phyloP scores from a whole-genome alignment of 2,113 vertebrate genomes.

The Ceuthmochares aereus region DNA sequence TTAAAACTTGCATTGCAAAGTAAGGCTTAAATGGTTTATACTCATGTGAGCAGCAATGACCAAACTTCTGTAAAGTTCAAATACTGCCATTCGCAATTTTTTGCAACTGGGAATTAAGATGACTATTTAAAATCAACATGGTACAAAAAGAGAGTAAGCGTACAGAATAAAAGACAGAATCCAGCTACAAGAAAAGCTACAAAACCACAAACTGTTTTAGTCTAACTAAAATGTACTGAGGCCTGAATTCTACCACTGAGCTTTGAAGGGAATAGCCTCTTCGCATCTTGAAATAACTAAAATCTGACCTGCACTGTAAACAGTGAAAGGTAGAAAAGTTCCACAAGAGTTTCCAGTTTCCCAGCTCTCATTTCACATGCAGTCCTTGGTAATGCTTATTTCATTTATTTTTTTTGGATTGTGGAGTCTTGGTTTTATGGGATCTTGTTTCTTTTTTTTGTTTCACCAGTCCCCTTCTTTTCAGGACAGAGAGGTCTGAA shows the following conservation, averaged over 20 bases:
- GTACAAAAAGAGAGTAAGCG: not conserved
- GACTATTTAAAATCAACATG: not conserved
- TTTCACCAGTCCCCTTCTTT: not conserved
- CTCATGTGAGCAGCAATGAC: not conserved
- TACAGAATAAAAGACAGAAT: not conserved
- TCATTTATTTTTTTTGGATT: not conserved
- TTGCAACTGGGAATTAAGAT: not conserved
- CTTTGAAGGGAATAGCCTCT: not conserved
- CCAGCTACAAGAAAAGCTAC: not conserved
- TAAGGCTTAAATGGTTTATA: not conserved
- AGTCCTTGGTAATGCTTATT: not conserved
- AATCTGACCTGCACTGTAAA: not conserved
- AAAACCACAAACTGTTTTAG: not conserved
- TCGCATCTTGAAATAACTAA: not conserved
- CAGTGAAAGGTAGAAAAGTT: not conserved
- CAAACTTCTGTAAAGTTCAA: not conserved
- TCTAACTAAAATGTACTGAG: not conserved
- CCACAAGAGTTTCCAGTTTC: not conserved
- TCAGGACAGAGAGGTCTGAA: not conserved
- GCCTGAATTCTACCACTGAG: not conserved
- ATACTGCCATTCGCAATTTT: not conserved
- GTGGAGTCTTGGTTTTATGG: too few species aligned
- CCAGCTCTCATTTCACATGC: not conserved
- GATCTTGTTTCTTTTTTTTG: not conserved
- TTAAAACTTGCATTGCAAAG: not conserved